Evolutionary conservation across 2,797 vertebrate genomes (phyloP).

Genomic region (Todus mexicanus): DNA sequence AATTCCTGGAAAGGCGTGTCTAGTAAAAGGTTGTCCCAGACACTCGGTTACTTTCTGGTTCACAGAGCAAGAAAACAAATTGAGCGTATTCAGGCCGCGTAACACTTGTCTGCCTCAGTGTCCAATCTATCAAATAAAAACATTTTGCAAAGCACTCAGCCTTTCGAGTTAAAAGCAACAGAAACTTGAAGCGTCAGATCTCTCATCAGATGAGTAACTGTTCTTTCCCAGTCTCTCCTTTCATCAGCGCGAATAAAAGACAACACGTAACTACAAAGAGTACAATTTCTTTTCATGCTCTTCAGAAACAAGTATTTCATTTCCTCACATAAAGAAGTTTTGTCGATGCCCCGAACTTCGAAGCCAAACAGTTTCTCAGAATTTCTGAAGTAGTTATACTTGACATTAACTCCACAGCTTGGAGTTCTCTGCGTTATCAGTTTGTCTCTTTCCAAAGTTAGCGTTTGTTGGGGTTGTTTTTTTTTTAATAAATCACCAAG

Average conservation of each 20-base stretch:
- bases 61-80: background rate
- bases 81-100: background rate
- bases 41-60: background rate
- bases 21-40: background rate
- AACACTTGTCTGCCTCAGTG: background rate
- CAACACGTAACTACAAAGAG: background rate
- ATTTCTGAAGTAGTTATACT: background rate
- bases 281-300: background rate
- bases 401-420: background rate
- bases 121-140: background rate
- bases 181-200: background rate
- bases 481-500: background rate
- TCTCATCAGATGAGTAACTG: background rate
- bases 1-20: background rate
- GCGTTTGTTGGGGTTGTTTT: fast-evolving
- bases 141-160: background rate
- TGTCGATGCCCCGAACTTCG: background rate
- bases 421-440: background rate
- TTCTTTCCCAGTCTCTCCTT: background rate
- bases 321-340: background rate
- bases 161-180: background rate
- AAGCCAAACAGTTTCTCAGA: background rate
- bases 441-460: background rate
- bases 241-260: background rate
- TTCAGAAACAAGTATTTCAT: background rate